Evolutionary conservation across 2,888 invertebrate species (phyloP).

Genomic region (Parascotia fuliginaria): DNA sequence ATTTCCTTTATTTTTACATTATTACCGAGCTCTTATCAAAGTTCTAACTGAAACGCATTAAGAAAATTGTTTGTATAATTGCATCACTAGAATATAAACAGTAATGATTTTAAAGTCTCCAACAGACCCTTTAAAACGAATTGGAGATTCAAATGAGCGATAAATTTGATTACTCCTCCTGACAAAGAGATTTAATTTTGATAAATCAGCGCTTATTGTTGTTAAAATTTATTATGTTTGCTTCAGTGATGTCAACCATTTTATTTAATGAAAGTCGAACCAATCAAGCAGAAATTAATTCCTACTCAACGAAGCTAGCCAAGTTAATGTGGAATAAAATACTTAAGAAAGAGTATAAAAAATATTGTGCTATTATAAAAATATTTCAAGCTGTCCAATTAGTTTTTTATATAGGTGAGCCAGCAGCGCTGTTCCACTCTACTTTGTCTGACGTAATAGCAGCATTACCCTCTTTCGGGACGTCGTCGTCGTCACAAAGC

Average conservation of each 20-base stretch:
- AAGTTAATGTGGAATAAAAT: slow-evolving; percentile 20
- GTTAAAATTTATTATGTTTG: slow-evolving; percentile 71
- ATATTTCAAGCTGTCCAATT: slow-evolving; percentile 47
- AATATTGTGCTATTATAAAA: slow-evolving; percentile 44
- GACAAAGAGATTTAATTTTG: slow-evolving; percentile 83
- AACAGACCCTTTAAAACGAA: slow-evolving; percentile 70
- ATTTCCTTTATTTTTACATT: slow-evolving; percentile 21
- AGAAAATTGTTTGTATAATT: slow-evolving; percentile 51
- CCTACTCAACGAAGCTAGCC: slow-evolving; percentile 4
- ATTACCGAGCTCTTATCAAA: slow-evolving; percentile 27
- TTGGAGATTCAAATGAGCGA: slow-evolving; percentile 79
- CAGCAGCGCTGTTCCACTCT: slow-evolving; percentile 49
- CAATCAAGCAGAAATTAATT: slow-evolving; percentile 25
- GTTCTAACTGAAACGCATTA: slow-evolving; percentile 28
- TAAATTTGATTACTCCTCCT: slow-evolving; percentile 80
- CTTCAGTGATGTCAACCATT: slow-evolving; percentile 52
- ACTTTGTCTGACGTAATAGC: slow-evolving; percentile 67
- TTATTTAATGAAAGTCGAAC: slow-evolving; percentile 41
- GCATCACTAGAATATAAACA: slow-evolving; percentile 57
- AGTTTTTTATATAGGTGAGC: slow-evolving; percentile 49
- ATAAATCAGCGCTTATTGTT: slow-evolving; percentile 82
- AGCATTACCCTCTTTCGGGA: slow-evolving; percentile 61
- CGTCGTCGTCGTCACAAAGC: slow-evolving; percentile 51
- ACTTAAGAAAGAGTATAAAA: slow-evolving; percentile 27
- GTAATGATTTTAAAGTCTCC: slow-evolving; percentile 53